Evolutionary conservation across 2,113 vertebrate genomes (phyloP).

Genomic region (Mungos mungo): DNA sequence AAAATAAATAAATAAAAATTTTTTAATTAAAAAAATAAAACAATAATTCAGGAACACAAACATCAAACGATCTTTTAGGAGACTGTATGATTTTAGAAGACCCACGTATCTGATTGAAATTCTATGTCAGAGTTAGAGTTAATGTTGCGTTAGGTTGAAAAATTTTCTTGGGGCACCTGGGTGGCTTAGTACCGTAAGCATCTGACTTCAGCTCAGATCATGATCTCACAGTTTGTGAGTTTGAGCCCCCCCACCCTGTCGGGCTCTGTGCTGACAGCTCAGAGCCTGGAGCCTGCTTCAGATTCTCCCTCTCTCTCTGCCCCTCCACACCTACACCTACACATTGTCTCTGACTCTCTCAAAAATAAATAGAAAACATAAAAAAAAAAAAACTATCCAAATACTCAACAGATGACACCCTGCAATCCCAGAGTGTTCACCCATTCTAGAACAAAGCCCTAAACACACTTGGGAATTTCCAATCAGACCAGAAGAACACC

Average conservation of each 20-base stretch:
- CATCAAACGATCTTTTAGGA: neutral
- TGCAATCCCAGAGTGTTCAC: neutral
- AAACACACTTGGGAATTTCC: constrained; percentile 10
- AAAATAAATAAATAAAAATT: neutral
- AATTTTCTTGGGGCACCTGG: no score
- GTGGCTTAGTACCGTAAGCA: no score
- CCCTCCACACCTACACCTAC: no score
- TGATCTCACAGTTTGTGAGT: no score
- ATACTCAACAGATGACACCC: constrained; percentile 41
- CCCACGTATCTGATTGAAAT: constrained; percentile 50
- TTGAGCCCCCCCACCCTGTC: no score
- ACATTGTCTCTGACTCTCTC: no score
- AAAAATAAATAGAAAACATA: neutral
- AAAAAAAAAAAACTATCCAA: constrained; percentile 2
- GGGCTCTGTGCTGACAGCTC: no score
- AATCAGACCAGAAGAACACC: constrained; percentile 39
- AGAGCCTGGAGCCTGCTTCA: no score
- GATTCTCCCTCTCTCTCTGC: no score
- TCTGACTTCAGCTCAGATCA: no score
- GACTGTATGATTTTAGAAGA: constrained; percentile 58
- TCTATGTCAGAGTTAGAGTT: constrained; percentile 57
- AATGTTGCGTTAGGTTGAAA: neutral
- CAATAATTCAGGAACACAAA: constrained; percentile 61
- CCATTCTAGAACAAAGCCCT: constrained; percentile 33
- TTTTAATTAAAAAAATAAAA: constrained; percentile 13